Conservation (phyloP, 2,888 invertebrate species). For the Cantharis lateralis region DNA sequence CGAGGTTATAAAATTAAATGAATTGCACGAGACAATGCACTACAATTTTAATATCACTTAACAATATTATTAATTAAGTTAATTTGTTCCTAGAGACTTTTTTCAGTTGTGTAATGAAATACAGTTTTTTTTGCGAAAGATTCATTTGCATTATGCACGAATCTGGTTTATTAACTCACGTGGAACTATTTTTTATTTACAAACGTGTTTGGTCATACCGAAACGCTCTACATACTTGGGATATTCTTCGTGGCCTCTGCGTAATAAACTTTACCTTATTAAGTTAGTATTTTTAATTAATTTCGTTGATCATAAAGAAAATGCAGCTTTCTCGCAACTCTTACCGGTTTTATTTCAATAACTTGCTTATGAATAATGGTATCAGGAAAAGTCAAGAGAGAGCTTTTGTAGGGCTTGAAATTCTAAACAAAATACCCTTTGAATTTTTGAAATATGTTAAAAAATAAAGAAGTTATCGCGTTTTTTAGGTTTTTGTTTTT, state of each 20-base stretch:
- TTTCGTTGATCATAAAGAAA: neutral
- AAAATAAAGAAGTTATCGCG: neutral
- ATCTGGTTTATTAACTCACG: neutral
- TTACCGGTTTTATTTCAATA: neutral
- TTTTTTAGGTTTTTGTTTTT: too few relatives aligned
- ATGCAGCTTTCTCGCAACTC: neutral
- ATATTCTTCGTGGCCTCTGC: neutral
- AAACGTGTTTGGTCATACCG: neutral
- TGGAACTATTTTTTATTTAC: neutral
- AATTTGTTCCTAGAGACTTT: neutral
- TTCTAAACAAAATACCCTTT: neutral
- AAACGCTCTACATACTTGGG: neutral
- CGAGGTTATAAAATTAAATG: neutral
- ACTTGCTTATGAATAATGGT: neutral
- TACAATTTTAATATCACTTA: neutral
- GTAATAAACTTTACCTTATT: neutral
- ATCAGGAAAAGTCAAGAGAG: neutral
- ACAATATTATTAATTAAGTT: neutral
- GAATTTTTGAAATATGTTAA: neutral
- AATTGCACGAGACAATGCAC: neutral
- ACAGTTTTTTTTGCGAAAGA: neutral
- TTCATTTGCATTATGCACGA: neutral
- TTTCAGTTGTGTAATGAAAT: neutral
- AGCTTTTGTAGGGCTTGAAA: neutral
- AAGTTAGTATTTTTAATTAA: neutral